Evolutionary conservation across 1,140 invertebrate species (phyloP), one percentile per base, ranked within the genome.

Genomic region (Diorhabda sublineata): DNA sequence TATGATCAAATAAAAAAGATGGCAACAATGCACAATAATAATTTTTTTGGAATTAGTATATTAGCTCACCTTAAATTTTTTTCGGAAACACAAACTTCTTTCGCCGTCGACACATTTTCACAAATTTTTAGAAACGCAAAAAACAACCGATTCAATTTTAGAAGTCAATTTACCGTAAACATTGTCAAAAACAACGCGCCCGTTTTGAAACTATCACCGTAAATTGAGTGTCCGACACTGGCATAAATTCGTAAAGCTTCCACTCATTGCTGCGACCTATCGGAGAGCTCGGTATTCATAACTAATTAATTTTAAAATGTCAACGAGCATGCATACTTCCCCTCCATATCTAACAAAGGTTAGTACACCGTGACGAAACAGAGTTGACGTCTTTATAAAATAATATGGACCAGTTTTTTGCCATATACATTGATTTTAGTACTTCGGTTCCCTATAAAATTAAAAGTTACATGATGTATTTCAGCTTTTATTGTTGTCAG

Each of bases 371-470:
- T 67, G 65, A 67, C 65, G 65, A 26, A 65, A 65, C 61, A 65
- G 52, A 8, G 8, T 71, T 75, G 74, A 75, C 71, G 64, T 75
- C 74, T 75, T 69, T 71, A 75, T 75, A 72, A 71, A 64, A 68
- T 68, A 59, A 64, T 66, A 58, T 70, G 68, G 74, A 73, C 74
- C 72, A 73, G 74, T 75, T 75, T 75, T 75, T 73, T 26, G 61
- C 45, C 58, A 59, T 68, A 73, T 66, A 68, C 68, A 69, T 72
- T 69, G 69, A 69, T 61, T 70, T 66, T 66, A 58, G 67, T 56
- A 58, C 59, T 57, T 56, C 65, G 47, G 5, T 42, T 4, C 52
- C 45, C 57, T 42, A 8, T 45, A 66, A 66, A 66, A 66, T 26
- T 60, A 60, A 26, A 26, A 26, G 26, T 26, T 26, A 26, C 26